Conservation (phyloP, 2,888 invertebrate genomes). For the Hermodice carunculata region DNA sequence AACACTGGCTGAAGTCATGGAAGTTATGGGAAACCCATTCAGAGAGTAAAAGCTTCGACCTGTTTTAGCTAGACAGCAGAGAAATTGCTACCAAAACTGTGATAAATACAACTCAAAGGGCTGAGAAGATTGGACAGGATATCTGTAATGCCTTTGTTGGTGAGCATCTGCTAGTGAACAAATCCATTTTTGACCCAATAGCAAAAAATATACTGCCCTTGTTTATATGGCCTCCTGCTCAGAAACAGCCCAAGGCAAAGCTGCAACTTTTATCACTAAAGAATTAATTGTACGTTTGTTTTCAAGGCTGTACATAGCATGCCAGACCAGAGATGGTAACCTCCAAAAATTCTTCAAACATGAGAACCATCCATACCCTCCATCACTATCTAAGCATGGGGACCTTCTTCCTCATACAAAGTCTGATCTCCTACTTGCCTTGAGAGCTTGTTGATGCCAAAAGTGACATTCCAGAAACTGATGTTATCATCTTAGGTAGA, state of each 20-base stretch:
- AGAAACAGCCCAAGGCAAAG: background rate
- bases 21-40: conserved; percentile 6
- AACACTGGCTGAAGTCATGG: background rate
- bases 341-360: conserved; percentile 2
- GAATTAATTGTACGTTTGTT: background rate
- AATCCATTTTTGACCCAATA: background rate
- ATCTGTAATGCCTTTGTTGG: background rate
- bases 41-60: background rate
- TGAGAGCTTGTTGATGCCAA: background rate
- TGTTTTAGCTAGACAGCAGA: background rate
- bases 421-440: background rate
- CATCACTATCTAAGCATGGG: background rate
- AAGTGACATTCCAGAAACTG: too few relatives aligned
- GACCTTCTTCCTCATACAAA: background rate
- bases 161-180: background rate
- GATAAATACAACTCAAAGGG: background rate
- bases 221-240: background rate
- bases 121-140: background rate
- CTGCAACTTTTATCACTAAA: background rate
- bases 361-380: too few relatives aligned
- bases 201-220: background rate
- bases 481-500: too few relatives aligned
- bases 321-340: conserved; percentile 4
- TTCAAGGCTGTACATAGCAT: conserved; percentile 5
- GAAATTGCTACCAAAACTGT: background rate